Evolutionary conservation across 2,113 vertebrate genomes (phyloP).

Genomic region (Acrocephalus kingi): DNA sequence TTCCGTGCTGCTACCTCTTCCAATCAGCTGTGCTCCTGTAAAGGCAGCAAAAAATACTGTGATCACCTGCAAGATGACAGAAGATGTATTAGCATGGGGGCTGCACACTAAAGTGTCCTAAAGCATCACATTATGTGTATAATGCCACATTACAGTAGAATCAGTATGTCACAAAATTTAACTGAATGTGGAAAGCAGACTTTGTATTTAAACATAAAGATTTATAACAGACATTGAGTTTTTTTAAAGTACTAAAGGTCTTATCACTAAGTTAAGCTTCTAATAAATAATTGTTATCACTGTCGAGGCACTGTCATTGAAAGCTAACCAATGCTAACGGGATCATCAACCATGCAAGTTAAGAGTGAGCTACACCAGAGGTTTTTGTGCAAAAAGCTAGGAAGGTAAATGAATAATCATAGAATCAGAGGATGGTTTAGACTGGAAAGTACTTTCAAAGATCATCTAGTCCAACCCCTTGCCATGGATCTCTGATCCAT

Average conservation of each 20-base stretch:
- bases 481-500: neutral
- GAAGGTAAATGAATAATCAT: neutral
- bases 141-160: neutral
- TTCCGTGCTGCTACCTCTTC: neutral
- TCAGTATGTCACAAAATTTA: neutral
- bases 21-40: neutral
- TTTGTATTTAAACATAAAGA: neutral
- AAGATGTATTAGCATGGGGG: neutral
- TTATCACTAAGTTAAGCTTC: neutral
- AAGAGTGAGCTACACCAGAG: neutral
- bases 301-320: neutral
- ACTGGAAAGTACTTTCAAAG: neutral
- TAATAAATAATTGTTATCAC: neutral
- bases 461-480: too few relatives aligned
- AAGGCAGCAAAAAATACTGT: neutral
- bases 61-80: neutral
- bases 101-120: neutral
- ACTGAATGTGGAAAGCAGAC: neutral
- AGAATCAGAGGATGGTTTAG: neutral
- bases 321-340: neutral
- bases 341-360: neutral
- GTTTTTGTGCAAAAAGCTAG: neutral
- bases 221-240: neutral
- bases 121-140: neutral
- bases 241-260: neutral